These are phyloP conservation scores for Hippocampus zosterae DNA, from an alignment of 2,113 vertebrate genomes.

Conservation along the genomic window DNA sequence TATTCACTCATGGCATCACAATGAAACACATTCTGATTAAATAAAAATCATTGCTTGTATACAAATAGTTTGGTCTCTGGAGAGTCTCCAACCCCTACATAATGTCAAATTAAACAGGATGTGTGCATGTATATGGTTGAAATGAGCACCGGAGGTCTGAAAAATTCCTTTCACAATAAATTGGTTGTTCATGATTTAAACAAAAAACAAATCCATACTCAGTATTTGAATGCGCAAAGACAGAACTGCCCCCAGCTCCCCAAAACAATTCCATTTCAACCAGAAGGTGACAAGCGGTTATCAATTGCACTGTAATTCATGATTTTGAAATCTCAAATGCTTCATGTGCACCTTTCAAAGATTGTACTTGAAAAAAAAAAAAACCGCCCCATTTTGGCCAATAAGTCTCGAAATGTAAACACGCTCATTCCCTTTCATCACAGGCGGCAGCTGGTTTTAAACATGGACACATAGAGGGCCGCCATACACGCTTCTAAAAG, in stretches of 20 bases:
- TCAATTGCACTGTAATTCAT: neutral
- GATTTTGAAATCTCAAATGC: too few relatives aligned
- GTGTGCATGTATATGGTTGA: neutral
- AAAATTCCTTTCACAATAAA: neutral
- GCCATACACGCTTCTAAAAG: neutral
- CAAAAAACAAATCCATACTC: neutral
- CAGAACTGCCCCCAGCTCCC: neutral
- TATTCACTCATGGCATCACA: neutral
- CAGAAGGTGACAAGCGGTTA: neutral
- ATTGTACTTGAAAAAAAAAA: neutral
- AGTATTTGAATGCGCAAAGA: neutral
- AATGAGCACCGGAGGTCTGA: neutral
- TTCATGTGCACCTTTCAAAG: neutral
- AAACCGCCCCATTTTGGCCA: conserved; percentile 24
- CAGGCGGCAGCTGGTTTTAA: neutral
- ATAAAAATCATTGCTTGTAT: neutral
- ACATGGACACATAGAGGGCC: neutral
- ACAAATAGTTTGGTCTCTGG: neutral
- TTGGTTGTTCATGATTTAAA: neutral
- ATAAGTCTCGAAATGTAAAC: neutral
- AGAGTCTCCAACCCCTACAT: neutral
- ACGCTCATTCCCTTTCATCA: neutral
- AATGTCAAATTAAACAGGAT: neutral
- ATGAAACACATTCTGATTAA: neutral
- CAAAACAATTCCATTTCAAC: neutral